Conservation (phyloP, 2,113 vertebrate genomes). For the Barbus barbus region DNA sequence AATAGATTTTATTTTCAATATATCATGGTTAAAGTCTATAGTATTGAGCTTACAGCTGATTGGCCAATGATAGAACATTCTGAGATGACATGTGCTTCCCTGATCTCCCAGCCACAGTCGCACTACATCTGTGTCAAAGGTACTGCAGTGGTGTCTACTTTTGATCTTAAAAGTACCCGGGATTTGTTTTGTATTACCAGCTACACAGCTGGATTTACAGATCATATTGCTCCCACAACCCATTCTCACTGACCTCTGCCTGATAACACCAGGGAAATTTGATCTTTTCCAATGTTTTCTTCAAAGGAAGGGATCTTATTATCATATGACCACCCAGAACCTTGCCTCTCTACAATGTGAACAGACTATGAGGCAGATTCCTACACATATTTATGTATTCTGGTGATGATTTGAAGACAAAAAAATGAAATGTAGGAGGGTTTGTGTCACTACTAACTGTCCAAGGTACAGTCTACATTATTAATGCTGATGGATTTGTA, state of each 20-base stretch:
- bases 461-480: not conserved
- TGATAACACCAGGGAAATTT: not conserved
- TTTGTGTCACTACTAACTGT: not conserved
- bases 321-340: not conserved
- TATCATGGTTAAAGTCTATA: not conserved
- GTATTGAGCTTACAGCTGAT: not conserved
- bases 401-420: not conserved
- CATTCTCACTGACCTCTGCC: not conserved
- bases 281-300: not conserved
- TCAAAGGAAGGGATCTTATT: not conserved
- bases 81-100: not conserved
- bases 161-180: not conserved
- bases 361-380: not conserved
- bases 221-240: not conserved
- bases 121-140: not conserved
- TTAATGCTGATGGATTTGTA: conserved; percentile 3
- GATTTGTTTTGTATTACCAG: conserved; percentile 17
- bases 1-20: not conserved
- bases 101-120: not conserved
- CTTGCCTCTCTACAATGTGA: not conserved
- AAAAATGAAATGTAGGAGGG: not conserved
- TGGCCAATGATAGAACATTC: not conserved
- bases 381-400: not conserved
- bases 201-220: conserved; percentile 1
- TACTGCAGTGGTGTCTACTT: not conserved